Conservation (phyloP, 2,888 invertebrate genomes). For the Thymelicus acteon region DNA sequence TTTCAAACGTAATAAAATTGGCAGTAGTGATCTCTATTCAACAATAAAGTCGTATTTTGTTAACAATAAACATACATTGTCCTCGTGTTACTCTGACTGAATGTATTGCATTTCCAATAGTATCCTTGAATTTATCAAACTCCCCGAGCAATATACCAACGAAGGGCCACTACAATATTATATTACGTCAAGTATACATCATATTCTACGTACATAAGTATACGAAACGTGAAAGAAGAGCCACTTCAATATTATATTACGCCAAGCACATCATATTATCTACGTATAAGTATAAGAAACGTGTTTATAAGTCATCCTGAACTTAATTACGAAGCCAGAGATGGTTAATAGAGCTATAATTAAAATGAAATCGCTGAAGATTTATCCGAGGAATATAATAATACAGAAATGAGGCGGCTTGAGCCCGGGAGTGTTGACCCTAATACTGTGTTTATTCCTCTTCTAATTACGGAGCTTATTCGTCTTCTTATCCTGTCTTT, state of each 20-base stretch:
- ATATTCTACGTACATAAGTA: neutral
- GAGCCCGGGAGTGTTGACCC: constrained; percentile 61
- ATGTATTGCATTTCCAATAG: too few relatives aligned
- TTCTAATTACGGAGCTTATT: constrained; percentile 69
- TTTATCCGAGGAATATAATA: constrained; percentile 51
- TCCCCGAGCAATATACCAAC: neutral
- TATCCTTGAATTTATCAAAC: too few relatives aligned
- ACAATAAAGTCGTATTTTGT: too few relatives aligned
- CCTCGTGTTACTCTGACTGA: too few relatives aligned
- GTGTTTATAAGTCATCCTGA: constrained; percentile 20
- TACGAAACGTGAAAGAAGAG: neutral
- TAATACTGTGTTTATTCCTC: constrained; percentile 70
- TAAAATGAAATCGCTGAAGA: constrained; percentile 58
- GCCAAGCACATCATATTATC: neutral
- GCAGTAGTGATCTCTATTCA: too few relatives aligned
- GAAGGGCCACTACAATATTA: neutral
- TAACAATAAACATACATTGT: too few relatives aligned
- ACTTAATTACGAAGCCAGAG: constrained; percentile 42
- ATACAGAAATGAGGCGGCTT: constrained; percentile 52
- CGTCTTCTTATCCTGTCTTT: constrained; percentile 64
- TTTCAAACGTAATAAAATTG: too few relatives aligned
- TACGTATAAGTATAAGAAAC: neutral
- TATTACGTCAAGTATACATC: neutral
- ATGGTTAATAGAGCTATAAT: constrained; percentile 26
- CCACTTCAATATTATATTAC: constrained; percentile 3